These are phyloP conservation scores for Ricordea florida DNA, from an alignment of 92 coral and sea anemone species.

Conservation along the genomic window DNA sequence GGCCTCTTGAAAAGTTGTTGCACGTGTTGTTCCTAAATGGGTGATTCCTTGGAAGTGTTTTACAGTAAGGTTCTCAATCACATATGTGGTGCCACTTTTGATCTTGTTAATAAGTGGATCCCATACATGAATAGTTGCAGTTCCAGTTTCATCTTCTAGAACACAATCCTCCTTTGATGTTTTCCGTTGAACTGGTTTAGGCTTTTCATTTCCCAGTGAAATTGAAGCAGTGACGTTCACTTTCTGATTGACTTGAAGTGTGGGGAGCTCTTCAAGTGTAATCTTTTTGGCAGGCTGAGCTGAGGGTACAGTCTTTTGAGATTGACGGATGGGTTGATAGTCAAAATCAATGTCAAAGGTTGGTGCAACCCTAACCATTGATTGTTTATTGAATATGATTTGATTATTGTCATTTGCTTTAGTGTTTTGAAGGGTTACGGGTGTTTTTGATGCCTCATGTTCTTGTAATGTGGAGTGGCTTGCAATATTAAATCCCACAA, in stretches of 20 bases:
- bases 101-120: slow-evolving; percentile 32
- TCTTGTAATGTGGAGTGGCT: slow-evolving; percentile 36
- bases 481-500: slow-evolving; percentile 56
- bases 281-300: slow-evolving; percentile 13
- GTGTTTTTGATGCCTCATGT: slow-evolving; percentile 41
- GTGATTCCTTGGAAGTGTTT: slow-evolving; percentile 62
- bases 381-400: slow-evolving; percentile 56
- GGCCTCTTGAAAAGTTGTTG: slow-evolving; percentile 44
- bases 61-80: slow-evolving; percentile 52
- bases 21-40: slow-evolving; percentile 41
- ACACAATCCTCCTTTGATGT: slow-evolving; percentile 58
- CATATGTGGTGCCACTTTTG: slow-evolving; percentile 50
- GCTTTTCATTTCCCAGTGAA: slow-evolving; percentile 45
- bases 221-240: slow-evolving; percentile 49
- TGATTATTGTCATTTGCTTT: slow-evolving; percentile 19
- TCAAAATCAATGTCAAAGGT: slow-evolving; percentile 46
- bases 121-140: slow-evolving; percentile 63
- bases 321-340: slow-evolving; percentile 14
- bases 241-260: slow-evolving; percentile 36
- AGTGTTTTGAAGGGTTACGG: slow-evolving; percentile 39
- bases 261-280: slow-evolving; percentile 32
- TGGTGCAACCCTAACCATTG: slow-evolving; percentile 27
- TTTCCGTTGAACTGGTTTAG: slow-evolving; percentile 38
- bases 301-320: neutral
- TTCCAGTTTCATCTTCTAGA: slow-evolving; percentile 50